These are phyloP conservation scores for Andrena chrysosceles DNA, from an alignment of 2,888 invertebrate species.

Conservation along the genomic window DNA sequence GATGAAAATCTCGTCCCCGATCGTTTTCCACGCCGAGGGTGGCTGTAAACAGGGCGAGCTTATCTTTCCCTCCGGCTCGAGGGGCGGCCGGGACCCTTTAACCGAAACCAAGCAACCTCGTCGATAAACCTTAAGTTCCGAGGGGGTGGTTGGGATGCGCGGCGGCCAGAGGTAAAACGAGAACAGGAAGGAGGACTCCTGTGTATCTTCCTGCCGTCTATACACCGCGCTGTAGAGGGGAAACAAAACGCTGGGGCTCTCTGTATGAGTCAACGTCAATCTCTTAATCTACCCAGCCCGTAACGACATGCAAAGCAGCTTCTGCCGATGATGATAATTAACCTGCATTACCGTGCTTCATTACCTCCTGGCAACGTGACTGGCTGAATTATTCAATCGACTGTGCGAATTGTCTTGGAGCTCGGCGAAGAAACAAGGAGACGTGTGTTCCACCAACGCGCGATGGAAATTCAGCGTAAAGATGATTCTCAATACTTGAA, in stretches of 20 bases:
- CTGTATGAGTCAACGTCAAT: slow-evolving; percentile 52
- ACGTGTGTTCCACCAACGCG: too few relatives aligned
- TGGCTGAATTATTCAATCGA: slow-evolving; percentile 3
- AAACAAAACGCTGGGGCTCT: slow-evolving; percentile 26
- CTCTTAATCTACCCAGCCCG: slow-evolving; percentile 42
- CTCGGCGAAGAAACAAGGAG: background rate
- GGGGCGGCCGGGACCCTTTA: slow-evolving; percentile 55
- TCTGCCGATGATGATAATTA: slow-evolving; percentile 3
- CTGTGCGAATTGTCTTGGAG: too few relatives aligned
- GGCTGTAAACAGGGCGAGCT: slow-evolving; percentile 73
- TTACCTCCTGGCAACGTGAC: background rate
- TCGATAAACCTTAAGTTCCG: slow-evolving; percentile 74
- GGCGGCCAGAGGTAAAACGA: slow-evolving; percentile 60
- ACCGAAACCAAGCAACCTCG: slow-evolving; percentile 74
- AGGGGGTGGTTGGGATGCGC: slow-evolving; percentile 41
- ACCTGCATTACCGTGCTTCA: slow-evolving; percentile 1
- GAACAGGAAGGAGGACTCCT: slow-evolving; percentile 60
- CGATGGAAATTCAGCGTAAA: too few relatives aligned
- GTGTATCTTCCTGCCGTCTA: slow-evolving; percentile 37
- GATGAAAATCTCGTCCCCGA: slow-evolving; percentile 71
- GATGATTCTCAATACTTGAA: too few relatives aligned
- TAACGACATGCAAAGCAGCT: slow-evolving; percentile 42
- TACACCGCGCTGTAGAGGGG: slow-evolving; percentile 28
- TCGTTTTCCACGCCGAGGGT: slow-evolving; percentile 69
- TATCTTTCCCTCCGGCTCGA: slow-evolving; percentile 66